Percentiles rank a stretch among this genome's conserved stretches.
These are phyloP conservation scores for Salmo trutta DNA, from an alignment of 2,797 vertebrate species.

Conservation along the genomic window DNA sequence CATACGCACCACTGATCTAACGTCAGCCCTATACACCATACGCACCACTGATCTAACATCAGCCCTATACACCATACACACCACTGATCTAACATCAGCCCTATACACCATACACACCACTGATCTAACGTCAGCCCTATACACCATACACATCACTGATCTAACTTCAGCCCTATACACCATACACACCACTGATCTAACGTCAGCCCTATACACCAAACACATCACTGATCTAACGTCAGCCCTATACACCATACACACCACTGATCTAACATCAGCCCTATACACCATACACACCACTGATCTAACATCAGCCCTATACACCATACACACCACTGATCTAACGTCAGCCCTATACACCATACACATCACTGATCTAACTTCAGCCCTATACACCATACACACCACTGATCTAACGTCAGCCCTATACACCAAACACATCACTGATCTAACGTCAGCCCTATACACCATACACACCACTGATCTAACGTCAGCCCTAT, in stretches of 20 bases:
- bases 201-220: slow-evolving; percentile 19
- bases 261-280: too few species aligned
- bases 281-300: slow-evolving; percentile 5
- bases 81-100: too few species aligned
- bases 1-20: too few species aligned
- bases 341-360: slow-evolving; percentile 39
- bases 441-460: slow-evolving; percentile 52
- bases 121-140: slow-evolving; percentile 50
- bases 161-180: slow-evolving; percentile 40
- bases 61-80: slow-evolving; percentile 1
- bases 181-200: slow-evolving; percentile 45
- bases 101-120: slow-evolving; percentile 4
- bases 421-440: slow-evolving; percentile 6
- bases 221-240: slow-evolving; percentile 49
- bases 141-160: slow-evolving; percentile 31
- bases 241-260: slow-evolving; percentile 1
- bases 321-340: slow-evolving; percentile 32
- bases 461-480: slow-evolving; percentile 6
- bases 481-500: slow-evolving; percentile 49
- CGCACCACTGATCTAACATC: slow-evolving; percentile 48
- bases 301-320: slow-evolving; percentile 49
- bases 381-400: background rate
- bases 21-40: background rate
- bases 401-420: slow-evolving; percentile 49
- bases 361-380: too few species aligned